phyloP scores from a whole-genome alignment of 2,113 vertebrate species.

The Bos javanicus region DNA sequence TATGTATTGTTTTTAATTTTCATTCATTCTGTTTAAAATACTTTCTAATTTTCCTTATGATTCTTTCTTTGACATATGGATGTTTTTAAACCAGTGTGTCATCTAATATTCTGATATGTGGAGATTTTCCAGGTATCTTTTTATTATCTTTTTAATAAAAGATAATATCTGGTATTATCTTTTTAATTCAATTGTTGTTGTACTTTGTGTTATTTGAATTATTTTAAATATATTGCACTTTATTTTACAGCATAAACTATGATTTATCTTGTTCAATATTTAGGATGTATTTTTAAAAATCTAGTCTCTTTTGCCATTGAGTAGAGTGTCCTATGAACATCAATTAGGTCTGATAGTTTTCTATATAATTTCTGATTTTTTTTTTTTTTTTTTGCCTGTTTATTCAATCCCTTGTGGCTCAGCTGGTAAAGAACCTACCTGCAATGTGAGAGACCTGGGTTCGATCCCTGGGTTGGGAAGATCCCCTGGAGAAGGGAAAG shows the following conservation, averaged over 20 bases:
- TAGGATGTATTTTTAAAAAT: not conserved
- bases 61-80: not conserved
- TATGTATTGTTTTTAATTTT: not conserved
- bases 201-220: not conserved
- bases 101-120: not conserved
- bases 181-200: not conserved
- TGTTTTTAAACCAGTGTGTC: not conserved
- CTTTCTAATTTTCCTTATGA: not conserved
- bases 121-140: not conserved
- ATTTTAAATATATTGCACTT: not conserved
- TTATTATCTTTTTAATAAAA: not conserved
- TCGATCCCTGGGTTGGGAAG: rapidly evolving
- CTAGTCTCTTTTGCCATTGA: not conserved
- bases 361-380: not conserved
- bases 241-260: not conserved
- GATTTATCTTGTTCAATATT: not conserved
- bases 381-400: not conserved
- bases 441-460: not conserved
- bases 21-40: not conserved
- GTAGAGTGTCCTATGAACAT: not conserved
- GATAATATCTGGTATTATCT: not conserved
- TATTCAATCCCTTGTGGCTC: not conserved
- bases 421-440: not conserved
- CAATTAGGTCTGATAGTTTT: not conserved
- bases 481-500: not conserved